Conservation (phyloP, 1,140 invertebrate genomes). For the Caenorhabditis remanei region DNA sequence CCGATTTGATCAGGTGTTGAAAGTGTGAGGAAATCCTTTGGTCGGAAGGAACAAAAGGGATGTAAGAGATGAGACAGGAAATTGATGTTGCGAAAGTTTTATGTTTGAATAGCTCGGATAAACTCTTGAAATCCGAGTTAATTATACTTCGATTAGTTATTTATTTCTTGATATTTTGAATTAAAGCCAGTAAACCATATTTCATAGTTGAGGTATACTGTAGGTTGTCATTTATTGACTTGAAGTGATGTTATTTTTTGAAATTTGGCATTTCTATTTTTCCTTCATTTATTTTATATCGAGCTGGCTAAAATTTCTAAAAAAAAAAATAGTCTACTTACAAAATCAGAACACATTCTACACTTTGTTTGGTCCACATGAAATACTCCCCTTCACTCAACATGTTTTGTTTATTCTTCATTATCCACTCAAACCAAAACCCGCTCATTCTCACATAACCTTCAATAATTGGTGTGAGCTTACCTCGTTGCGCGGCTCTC, state of each 20-base stretch:
- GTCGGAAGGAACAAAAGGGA: not conserved
- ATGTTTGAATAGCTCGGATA: slow-evolving; percentile 8
- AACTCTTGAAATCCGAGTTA: not conserved
- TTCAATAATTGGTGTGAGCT: slow-evolving; percentile 17
- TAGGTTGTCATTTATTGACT: too few relatives aligned
- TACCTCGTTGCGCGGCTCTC: not conserved
- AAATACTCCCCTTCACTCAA: not conserved
- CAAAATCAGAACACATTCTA: too few relatives aligned
- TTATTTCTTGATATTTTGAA: not conserved
- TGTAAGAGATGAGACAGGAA: not conserved
- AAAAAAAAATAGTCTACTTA: too few relatives aligned
- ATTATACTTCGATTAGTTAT: not conserved
- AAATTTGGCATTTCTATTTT: too few relatives aligned
- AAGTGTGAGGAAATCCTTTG: not conserved
- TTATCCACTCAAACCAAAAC: slow-evolving; percentile 13
- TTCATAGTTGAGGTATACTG: too few relatives aligned
- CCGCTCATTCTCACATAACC: slow-evolving; percentile 34
- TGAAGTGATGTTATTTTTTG: too few relatives aligned
- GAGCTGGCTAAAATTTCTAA: too few relatives aligned
- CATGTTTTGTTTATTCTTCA: slow-evolving; percentile 43
- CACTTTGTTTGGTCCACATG: too few relatives aligned
- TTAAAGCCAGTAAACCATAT: too few relatives aligned
- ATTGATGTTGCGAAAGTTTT: slow-evolving; percentile 29
- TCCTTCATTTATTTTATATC: too few relatives aligned
- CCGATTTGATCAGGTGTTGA: slow-evolving; percentile 2